phyloP scores from a whole-genome alignment of 2,797 vertebrate genomes.

The Spheniscus humboldti region DNA sequence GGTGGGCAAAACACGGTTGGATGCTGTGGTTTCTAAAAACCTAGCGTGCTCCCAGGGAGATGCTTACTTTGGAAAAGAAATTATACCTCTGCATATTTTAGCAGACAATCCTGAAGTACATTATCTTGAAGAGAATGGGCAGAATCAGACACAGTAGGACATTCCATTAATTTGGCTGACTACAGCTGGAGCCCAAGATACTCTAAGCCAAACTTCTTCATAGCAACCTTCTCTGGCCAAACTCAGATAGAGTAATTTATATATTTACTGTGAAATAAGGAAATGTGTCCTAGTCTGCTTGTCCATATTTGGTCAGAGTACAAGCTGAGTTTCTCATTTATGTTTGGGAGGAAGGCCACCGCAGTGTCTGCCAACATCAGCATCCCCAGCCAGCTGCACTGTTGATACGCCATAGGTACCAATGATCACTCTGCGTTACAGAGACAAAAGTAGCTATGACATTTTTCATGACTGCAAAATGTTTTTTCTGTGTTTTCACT shows the following conservation, averaged over 20 bases:
- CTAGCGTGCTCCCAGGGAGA: not conserved
- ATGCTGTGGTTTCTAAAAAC: not conserved
- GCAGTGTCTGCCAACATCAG: not conserved
- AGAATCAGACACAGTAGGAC: not conserved
- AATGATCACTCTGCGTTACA: not conserved
- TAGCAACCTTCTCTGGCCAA: not conserved
- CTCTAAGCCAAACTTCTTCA: not conserved
- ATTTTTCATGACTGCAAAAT: not conserved
- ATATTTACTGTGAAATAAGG: not conserved
- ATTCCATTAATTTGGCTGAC: not conserved
- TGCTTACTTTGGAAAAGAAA: not conserved
- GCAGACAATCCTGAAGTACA: not conserved
- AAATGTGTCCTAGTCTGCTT: not conserved
- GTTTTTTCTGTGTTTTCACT: not conserved
- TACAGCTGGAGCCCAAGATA: not conserved
- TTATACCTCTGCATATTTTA: not conserved
- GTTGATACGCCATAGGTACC: accelerated
- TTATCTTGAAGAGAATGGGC: not conserved
- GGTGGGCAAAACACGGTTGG: not conserved
- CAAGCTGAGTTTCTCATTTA: not conserved
- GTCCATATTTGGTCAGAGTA: not conserved
- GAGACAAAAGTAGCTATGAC: not conserved
- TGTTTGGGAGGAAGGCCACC: not conserved
- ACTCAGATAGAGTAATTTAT: not conserved
- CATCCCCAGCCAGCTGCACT: not conserved